Evolutionary conservation across 2,113 vertebrate genomes (phyloP).

Genomic region (Barnardius zonarius): DNA sequence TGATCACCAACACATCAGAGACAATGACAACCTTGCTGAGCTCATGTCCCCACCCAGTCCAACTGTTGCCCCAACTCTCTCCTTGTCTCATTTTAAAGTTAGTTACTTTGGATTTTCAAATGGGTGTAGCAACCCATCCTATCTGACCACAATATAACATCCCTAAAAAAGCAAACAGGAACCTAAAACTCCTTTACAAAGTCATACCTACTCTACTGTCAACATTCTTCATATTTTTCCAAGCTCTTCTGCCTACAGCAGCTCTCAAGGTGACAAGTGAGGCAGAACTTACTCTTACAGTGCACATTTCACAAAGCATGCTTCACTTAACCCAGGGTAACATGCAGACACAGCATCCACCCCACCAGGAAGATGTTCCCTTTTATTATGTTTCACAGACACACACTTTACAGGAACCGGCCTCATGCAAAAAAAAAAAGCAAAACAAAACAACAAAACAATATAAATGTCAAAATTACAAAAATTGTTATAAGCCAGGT

Average conservation of each 20-base stretch:
- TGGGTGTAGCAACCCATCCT: not conserved
- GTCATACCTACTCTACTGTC: not conserved
- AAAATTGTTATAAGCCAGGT: not conserved
- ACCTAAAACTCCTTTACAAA: not conserved
- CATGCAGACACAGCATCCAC: not conserved
- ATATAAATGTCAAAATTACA: not conserved
- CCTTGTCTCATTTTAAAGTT: not conserved
- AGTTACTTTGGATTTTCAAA: not conserved
- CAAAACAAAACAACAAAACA: not conserved
- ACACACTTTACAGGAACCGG: not conserved
- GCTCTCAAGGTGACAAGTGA: not conserved
- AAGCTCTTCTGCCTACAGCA: not conserved
- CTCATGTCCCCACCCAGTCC: not conserved
- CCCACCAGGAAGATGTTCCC: not conserved
- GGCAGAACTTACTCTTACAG: conserved; percentile 30
- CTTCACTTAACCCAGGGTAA: not conserved
- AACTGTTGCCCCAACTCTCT: not conserved
- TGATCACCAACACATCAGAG: not conserved
- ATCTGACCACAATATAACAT: accelerated
- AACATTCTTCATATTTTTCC: not conserved
- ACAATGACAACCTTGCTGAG: not conserved
- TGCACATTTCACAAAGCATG: not conserved
- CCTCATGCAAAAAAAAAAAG: not conserved
- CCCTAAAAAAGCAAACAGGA: not conserved
- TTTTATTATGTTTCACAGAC: not conserved